A percentile compares a stretch with the other conserved stretches of the same genome.
Evolutionary conservation across 2,888 invertebrate species (phyloP).

Genomic region (Rotaria socialis): DNA sequence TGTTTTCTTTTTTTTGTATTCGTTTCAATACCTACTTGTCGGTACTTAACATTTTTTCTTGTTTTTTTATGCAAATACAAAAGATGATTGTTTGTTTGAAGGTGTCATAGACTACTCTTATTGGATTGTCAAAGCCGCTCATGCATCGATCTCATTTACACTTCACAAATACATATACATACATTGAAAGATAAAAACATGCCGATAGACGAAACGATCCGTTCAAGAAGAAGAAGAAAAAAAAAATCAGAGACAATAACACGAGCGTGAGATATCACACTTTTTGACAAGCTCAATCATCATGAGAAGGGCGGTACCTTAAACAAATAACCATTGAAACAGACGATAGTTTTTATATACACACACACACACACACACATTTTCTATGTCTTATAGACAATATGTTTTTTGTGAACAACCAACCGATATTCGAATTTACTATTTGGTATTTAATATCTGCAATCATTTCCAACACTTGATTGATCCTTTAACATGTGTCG

Average conservation of each 20-base stretch:
- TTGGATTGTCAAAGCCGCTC: slow-evolving; percentile 9
- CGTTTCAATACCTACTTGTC: slow-evolving; percentile 5
- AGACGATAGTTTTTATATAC: background rate
- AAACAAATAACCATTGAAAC: background rate
- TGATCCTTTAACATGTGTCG: too few relatives aligned
- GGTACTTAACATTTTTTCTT: background rate
- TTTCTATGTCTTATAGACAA: background rate
- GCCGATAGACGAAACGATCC: slow-evolving; percentile 25
- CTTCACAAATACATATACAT: slow-evolving; percentile 16
- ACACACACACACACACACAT: background rate
- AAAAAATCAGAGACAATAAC: slow-evolving; percentile 25
- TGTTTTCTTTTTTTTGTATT: background rate
- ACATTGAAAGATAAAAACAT: slow-evolving; percentile 6
- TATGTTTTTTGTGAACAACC: too few relatives aligned
- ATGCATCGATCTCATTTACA: slow-evolving; percentile 32
- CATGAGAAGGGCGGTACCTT: slow-evolving; percentile 32
- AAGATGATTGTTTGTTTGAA: slow-evolving; percentile 27
- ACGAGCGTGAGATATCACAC: slow-evolving; percentile 23
- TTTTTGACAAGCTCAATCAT: slow-evolving; percentile 30
- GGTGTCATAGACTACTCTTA: slow-evolving; percentile 21
- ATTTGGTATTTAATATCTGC: too few relatives aligned
- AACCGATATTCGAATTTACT: too few relatives aligned
- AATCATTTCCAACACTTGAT: too few relatives aligned
- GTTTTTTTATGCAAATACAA: background rate
- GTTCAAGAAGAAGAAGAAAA: slow-evolving; percentile 3